phyloP scores from a whole-genome alignment of 35 echinoderm and acorn worm species.

The Acanthaster planci region DNA sequence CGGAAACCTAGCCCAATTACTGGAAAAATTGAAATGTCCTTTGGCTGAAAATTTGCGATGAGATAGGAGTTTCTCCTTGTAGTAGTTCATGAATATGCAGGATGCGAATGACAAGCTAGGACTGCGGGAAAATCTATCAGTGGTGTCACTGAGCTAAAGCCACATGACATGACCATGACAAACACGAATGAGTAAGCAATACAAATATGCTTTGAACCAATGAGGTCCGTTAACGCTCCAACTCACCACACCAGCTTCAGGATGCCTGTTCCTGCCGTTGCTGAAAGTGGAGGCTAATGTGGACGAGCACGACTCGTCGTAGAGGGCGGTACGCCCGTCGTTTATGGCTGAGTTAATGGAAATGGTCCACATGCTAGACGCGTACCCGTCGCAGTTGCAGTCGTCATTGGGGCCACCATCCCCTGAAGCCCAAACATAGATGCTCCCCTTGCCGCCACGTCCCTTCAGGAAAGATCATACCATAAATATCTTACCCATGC shows the following conservation, averaged over 20 bases:
- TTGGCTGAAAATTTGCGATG: too few relatives aligned
- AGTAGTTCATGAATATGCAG: too few relatives aligned
- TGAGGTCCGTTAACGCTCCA: too few relatives aligned
- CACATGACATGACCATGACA: too few relatives aligned
- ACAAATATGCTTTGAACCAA: too few relatives aligned
- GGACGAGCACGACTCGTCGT: slow-evolving; percentile 97
- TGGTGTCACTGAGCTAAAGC: too few relatives aligned
- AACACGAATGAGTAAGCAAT: too few relatives aligned
- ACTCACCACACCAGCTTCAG: slow-evolving; percentile 97
- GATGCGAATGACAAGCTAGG: too few relatives aligned
- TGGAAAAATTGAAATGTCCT: too few relatives aligned
- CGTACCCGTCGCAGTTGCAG: slow-evolving; percentile 99
- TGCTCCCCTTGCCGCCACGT: slow-evolving; percentile 75
- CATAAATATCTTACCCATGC: background rate
- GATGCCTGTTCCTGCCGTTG: slow-evolving; percentile 94
- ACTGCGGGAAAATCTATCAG: too few relatives aligned
- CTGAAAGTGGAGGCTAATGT: slow-evolving; percentile 97
- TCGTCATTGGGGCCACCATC: slow-evolving; percentile 94
- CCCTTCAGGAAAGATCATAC: slow-evolving; percentile 46
- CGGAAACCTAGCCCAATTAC: too few relatives aligned
- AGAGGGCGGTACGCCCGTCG: slow-evolving; percentile 94
- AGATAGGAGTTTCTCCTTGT: too few relatives aligned
- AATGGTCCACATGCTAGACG: slow-evolving; percentile 99
- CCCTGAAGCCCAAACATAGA: slow-evolving; percentile 99
- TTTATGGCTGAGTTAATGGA: slow-evolving; percentile 99